These are phyloP conservation scores for Eupithecia insigniata DNA, from an alignment of 2,888 invertebrate genomes.

Conservation along the genomic window DNA sequence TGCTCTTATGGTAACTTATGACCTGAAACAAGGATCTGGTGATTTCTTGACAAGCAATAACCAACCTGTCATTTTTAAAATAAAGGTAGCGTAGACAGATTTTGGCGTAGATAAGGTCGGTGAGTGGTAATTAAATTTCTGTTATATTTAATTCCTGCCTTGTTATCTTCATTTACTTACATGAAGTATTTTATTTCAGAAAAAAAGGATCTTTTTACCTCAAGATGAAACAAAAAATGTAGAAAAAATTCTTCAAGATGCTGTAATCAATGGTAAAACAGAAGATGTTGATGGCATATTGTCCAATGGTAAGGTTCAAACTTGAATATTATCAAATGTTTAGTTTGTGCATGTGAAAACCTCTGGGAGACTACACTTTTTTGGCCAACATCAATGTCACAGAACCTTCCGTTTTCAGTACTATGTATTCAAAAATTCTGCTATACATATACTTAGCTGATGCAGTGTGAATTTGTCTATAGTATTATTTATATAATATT, in stretches of 20 bases:
- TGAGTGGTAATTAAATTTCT: too few relatives aligned
- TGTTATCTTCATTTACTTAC: neutral
- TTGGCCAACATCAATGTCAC: neutral
- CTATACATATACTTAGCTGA: too few relatives aligned
- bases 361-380: neutral
- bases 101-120: neutral
- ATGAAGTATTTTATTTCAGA: conserved; percentile 46
- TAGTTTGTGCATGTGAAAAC: neutral
- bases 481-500: neutral
- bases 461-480: too few relatives aligned
- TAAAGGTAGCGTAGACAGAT: neutral
- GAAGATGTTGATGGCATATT: conserved; percentile 64
- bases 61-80: neutral
- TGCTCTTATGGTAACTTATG: neutral
- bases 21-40: neutral
- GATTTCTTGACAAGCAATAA: neutral
- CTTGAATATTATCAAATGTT: neutral
- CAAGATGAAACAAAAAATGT: conserved; percentile 60
- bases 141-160: neutral
- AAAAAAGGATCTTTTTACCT: conserved; percentile 51
- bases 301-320: conserved; percentile 51
- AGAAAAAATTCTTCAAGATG: conserved; percentile 70
- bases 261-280: conserved; percentile 69
- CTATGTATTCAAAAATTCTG: too few relatives aligned
- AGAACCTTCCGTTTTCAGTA: neutral